A percentile compares a stretch with the other conserved stretches of the same genome.
Evolutionary conservation across 2,888 invertebrate species (phyloP).

Genomic region (Spisula subtruncata): DNA sequence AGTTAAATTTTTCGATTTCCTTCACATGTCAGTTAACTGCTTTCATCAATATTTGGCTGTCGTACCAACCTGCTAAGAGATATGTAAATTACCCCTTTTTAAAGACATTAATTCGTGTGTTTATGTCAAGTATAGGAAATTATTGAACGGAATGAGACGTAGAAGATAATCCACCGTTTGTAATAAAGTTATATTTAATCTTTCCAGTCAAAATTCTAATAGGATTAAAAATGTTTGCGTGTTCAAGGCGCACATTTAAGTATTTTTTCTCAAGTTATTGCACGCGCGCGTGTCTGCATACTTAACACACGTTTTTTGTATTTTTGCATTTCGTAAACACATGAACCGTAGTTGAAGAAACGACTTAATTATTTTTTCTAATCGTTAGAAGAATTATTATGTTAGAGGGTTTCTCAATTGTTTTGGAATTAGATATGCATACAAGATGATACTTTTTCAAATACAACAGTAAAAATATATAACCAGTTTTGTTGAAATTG

Average conservation of each 20-base stretch:
- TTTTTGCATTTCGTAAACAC: neutral
- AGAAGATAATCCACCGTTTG: neutral
- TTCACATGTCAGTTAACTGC: no score
- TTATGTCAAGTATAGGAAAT: neutral
- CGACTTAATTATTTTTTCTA: no score
- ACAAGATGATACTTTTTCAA: no score
- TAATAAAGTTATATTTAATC: neutral
- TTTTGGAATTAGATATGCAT: no score
- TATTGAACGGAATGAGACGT: neutral
- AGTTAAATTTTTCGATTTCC: no score
- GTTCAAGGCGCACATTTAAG: neutral
- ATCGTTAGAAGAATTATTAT: no score
- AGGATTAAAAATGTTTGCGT: slow-evolving; percentile 7
- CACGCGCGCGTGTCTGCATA: neutral
- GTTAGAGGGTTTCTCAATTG: no score
- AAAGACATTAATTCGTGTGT: neutral
- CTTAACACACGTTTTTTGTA: neutral
- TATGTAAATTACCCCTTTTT: neutral
- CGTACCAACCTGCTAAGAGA: neutral
- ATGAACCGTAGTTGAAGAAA: no score
- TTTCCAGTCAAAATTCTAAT: neutral
- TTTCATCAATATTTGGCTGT: no score
- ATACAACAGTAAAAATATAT: no score
- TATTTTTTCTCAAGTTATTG: neutral
- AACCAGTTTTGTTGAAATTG: no score